phyloP scores from a whole-genome alignment of 2,113 vertebrate genomes.

The Gavia stellata region DNA sequence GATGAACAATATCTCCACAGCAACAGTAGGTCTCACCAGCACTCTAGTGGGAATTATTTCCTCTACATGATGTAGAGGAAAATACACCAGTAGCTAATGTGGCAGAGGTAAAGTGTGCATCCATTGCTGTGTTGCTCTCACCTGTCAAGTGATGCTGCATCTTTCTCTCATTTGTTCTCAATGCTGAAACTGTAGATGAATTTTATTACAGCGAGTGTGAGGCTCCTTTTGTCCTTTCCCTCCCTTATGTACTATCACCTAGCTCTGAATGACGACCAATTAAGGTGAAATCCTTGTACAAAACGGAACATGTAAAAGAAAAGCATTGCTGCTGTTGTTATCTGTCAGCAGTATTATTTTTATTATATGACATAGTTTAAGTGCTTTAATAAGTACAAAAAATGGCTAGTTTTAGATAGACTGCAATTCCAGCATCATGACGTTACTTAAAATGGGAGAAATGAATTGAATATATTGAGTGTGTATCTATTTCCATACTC shows the following conservation, averaged over 20 bases:
- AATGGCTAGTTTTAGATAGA: background rate
- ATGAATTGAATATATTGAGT: background rate
- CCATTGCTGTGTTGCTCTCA: background rate
- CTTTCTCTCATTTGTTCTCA: background rate
- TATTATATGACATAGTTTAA: background rate
- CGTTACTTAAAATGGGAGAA: background rate
- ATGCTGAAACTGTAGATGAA: background rate
- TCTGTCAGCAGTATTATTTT: background rate
- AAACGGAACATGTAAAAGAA: background rate
- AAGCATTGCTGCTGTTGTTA: background rate
- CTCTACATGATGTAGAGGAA: background rate
- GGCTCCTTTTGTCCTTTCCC: background rate
- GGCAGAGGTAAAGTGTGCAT: background rate
- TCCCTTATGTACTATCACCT: background rate
- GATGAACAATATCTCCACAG: background rate
- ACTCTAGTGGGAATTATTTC: background rate
- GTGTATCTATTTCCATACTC: constrained; percentile 13
- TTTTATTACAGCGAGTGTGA: background rate
- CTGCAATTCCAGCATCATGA: background rate
- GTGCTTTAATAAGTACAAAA: background rate
- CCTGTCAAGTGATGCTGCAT: background rate
- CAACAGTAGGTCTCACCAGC: background rate
- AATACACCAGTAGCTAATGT: background rate
- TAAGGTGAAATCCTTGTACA: background rate
- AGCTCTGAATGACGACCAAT: background rate